phyloP scores from a whole-genome alignment of 2,113 vertebrate species.

The Lamprotornis superbus region DNA sequence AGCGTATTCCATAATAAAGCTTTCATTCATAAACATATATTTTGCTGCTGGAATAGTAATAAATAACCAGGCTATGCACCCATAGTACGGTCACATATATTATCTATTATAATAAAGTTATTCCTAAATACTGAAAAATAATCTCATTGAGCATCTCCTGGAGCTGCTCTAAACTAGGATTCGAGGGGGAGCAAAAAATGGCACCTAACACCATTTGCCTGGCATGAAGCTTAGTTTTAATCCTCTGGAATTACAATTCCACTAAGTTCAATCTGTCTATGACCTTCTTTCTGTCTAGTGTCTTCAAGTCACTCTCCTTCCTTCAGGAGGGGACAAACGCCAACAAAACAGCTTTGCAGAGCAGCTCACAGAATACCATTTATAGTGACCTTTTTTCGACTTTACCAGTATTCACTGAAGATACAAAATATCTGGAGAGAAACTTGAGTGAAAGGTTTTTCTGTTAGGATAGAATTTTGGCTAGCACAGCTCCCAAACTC shows the following conservation, averaged over 20 bases:
- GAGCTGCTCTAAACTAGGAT: background rate
- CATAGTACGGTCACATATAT: background rate
- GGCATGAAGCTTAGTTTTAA: background rate
- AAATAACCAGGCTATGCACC: background rate
- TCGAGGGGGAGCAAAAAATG: background rate
- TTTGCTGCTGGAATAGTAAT: background rate
- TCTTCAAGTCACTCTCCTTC: background rate
- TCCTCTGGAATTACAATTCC: background rate
- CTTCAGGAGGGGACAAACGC: background rate
- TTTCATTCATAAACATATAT: background rate
- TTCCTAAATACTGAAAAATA: background rate
- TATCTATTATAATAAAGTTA: background rate
- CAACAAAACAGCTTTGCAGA: background rate
- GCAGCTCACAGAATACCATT: background rate
- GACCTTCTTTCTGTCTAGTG: background rate
- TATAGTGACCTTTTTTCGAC: background rate
- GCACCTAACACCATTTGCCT: background rate
- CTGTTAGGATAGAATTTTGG: background rate
- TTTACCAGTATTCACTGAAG: background rate
- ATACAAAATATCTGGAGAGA: background rate
- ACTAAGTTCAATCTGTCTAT: background rate
- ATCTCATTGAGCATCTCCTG: background rate
- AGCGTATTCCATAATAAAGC: background rate
- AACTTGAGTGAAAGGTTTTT: background rate
- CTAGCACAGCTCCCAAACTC: background rate